Evolutionary conservation across 2,888 invertebrate species (phyloP).

Genomic region (Drepana falcataria): DNA sequence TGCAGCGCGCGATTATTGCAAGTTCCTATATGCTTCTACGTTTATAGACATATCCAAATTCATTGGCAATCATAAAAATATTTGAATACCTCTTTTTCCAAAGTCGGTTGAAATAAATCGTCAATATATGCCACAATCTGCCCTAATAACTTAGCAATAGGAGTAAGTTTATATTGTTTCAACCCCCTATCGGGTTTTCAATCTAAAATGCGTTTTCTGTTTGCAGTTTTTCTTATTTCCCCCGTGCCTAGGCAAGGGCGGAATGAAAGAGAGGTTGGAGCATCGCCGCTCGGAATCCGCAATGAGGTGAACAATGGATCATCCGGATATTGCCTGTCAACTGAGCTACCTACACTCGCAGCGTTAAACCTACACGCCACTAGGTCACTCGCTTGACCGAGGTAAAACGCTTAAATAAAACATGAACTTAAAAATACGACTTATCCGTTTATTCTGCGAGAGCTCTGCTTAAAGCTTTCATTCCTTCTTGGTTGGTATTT

Average conservation of each 20-base stretch:
- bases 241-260: conserved; percentile 29
- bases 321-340: conserved; percentile 75
- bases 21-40: no score
- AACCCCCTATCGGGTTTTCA: conserved; percentile 20
- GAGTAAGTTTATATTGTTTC: conserved; percentile 4
- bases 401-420: conserved; percentile 30
- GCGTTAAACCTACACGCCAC: conserved; percentile 28
- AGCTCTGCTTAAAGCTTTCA: background rate
- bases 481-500: background rate
- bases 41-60: no score
- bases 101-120: background rate
- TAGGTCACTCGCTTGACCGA: conserved; percentile 28
- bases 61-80: no score
- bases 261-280: conserved; percentile 43
- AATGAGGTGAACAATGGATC: conserved; percentile 75
- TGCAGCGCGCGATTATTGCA: no score
- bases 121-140: background rate
- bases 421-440: conserved; percentile 24
- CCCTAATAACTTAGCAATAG: background rate
- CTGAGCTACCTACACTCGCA: conserved; percentile 44
- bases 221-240: conserved; percentile 43
- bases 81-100: no score
- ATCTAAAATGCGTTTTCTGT: conserved; percentile 38
- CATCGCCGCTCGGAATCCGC: conserved; percentile 58
- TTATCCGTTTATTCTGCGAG: conserved; percentile 18